Conservation (phyloP, 2,113 vertebrate species). For the Hyperoodon ampullatus region DNA sequence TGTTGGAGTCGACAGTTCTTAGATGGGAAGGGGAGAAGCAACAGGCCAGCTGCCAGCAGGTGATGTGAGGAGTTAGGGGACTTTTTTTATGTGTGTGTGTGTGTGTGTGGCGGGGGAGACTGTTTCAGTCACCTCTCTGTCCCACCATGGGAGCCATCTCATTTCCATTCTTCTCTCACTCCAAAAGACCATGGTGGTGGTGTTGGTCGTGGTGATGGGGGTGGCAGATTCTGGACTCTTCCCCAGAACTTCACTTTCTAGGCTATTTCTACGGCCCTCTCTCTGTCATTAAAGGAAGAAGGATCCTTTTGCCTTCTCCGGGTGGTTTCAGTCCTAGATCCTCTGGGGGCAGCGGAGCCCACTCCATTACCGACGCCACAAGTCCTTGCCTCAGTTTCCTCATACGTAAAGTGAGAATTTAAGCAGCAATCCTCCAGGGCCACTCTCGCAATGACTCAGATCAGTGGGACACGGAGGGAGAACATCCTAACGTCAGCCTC, state of each 20-base stretch:
- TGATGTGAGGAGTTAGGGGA: neutral
- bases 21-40: neutral
- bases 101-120: neutral
- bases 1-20: neutral
- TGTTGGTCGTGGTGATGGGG: neutral
- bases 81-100: neutral
- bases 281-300: neutral
- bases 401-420: neutral
- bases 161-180: neutral
- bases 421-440: neutral
- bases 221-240: neutral
- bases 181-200: neutral
- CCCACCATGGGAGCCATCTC: neutral
- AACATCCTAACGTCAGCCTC: neutral
- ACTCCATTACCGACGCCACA: neutral
- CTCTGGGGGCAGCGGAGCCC: neutral
- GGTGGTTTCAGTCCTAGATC: neutral
- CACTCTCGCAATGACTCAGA: neutral
- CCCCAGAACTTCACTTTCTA: neutral
- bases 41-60: neutral
- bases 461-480: neutral
- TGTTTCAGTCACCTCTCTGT: neutral
- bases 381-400: slow-evolving; percentile 35
- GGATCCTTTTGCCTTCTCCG: neutral
- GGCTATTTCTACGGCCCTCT: neutral